These are phyloP conservation scores for Bradypodion ventrale DNA, from an alignment of 2,797 vertebrate species.

Conservation along the genomic window DNA sequence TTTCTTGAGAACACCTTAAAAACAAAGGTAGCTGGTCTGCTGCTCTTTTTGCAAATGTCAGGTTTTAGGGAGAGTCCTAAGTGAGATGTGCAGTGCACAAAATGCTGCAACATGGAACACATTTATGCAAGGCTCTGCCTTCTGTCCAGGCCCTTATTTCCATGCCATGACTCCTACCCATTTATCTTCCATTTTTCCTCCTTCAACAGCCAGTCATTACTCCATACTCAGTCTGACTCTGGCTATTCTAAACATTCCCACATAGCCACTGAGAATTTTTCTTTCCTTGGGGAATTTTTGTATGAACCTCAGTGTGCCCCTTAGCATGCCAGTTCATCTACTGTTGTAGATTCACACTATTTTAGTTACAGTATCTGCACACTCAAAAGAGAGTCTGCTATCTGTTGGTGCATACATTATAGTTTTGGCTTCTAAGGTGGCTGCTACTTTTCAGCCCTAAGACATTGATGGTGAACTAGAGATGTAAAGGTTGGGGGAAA, in stretches of 20 bases:
- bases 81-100: not conserved
- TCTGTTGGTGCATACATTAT: not conserved
- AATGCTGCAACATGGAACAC: not conserved
- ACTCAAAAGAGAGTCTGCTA: too few species aligned
- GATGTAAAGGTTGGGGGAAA: too few species aligned
- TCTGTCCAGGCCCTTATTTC: not conserved
- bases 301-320: not conserved
- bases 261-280: too few species aligned
- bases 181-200: not conserved
- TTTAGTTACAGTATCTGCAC: not conserved
- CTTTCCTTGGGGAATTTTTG: not conserved
- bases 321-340: not conserved
- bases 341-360: too few species aligned
- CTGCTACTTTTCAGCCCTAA: conserved; percentile 18
- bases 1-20: not conserved
- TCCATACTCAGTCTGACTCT: not conserved
- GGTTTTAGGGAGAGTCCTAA: rapidly evolving
- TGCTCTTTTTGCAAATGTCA: not conserved
- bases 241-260: not conserved
- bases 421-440: not conserved
- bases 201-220: too few species aligned
- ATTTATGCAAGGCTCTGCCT: not conserved
- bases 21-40: rapidly evolving
- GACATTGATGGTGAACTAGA: too few species aligned
- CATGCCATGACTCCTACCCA: not conserved